Evolutionary conservation across 2,113 vertebrate genomes (phyloP).

Genomic region (Phylloscopus trochiloides): DNA sequence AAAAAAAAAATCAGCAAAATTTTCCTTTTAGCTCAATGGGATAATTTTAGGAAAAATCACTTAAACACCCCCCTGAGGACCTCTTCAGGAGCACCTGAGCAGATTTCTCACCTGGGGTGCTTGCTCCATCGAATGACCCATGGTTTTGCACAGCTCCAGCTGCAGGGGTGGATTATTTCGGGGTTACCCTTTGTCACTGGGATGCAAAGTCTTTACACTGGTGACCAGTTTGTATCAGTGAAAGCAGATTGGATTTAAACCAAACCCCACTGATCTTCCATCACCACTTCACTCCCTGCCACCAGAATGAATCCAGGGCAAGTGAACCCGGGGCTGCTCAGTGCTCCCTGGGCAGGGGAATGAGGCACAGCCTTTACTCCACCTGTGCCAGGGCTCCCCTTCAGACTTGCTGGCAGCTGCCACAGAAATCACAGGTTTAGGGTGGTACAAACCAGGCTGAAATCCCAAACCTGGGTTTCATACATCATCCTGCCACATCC

Average conservation of each 20-base stretch:
- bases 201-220: not conserved
- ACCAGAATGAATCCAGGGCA: not conserved
- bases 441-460: not conserved
- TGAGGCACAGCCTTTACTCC: fast-evolving
- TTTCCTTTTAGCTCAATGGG: not conserved
- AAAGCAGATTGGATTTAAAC: not conserved
- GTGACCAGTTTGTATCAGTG: not conserved
- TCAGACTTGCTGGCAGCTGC: not conserved
- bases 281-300: not conserved
- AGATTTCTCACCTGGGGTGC: not conserved
- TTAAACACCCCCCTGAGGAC: not conserved
- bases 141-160: not conserved
- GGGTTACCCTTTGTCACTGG: not conserved
- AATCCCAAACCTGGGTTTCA: not conserved
- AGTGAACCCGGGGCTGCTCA: fast-evolving
- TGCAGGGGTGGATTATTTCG: not conserved
- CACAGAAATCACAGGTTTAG: not conserved
- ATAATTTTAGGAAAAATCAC: not conserved
- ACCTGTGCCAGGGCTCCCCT: fast-evolving
- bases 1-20: not conserved
- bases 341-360: not conserved
- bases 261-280: not conserved
- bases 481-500: not conserved
- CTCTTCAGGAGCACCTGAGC: not conserved
- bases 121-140: not conserved